Conservation (phyloP, 2,888 invertebrate species). For the Blomia tropicalis region DNA sequence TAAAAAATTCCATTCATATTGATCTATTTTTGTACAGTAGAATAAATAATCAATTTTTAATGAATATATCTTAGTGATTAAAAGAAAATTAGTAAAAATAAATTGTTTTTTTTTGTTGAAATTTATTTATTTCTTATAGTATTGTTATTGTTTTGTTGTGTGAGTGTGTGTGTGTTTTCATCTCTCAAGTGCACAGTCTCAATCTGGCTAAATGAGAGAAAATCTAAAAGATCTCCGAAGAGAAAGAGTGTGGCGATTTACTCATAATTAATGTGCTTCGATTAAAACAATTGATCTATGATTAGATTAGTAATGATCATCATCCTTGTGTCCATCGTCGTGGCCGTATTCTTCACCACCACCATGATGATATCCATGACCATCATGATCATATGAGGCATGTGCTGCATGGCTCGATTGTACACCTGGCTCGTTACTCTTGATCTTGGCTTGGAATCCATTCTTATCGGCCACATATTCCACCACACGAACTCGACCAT, state of each 20-base stretch:
- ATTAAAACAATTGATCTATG: neutral
- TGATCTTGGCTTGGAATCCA: conserved; percentile 6
- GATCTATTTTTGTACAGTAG: no score
- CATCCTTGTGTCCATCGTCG: neutral
- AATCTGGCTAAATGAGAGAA: no score
- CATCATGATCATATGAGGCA: conserved; percentile 1
- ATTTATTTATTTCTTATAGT: no score
- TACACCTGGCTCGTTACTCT: conserved; percentile 10
- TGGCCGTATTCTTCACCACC: neutral
- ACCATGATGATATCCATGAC: conserved; percentile 1
- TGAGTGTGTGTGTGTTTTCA: neutral
- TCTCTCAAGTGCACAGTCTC: no score
- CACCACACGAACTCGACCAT: neutral
- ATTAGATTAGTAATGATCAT: neutral
- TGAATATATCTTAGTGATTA: no score
- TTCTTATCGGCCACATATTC: conserved; percentile 14
- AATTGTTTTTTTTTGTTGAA: no score
- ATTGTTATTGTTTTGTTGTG: no score
- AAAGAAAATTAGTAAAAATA: no score
- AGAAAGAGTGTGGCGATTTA: neutral
- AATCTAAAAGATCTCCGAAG: no score
- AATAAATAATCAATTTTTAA: no score
- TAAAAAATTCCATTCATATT: no score
- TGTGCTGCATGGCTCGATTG: conserved; percentile 5
- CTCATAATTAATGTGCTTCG: neutral